Evolutionary conservation across 2,888 invertebrate genomes (phyloP).

Genomic region (Oxycera nigricornis): DNA sequence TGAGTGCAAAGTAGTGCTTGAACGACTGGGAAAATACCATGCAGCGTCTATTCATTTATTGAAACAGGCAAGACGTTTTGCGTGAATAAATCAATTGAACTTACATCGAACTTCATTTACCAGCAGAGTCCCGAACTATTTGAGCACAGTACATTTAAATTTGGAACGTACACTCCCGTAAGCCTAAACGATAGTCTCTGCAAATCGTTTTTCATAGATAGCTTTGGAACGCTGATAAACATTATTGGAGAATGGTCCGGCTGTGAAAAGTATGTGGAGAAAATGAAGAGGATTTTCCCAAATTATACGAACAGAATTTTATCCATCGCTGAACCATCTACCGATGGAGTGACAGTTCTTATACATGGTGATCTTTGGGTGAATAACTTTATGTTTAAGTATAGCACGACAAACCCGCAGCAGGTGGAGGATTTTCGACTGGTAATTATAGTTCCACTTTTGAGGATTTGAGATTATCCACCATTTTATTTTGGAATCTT

Average conservation of each 20-base stretch:
- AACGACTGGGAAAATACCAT: conserved; percentile 65
- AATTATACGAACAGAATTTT: background rate
- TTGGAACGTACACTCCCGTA: conserved; percentile 1
- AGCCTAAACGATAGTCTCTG: background rate
- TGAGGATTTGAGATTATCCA: background rate
- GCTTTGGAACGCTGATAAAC: conserved; percentile 48
- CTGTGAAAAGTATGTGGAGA: conserved; percentile 55
- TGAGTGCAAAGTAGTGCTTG: conserved; percentile 63
- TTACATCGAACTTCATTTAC: too few relatives aligned
- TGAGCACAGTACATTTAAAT: background rate
- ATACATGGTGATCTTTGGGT: conserved; percentile 61
- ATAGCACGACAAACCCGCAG: conserved; percentile 47
- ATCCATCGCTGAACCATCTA: background rate
- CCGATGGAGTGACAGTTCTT: conserved; percentile 53
- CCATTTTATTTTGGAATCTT: background rate
- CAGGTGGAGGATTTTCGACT: background rate
- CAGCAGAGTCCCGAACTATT: background rate
- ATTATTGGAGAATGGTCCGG: conserved; percentile 55
- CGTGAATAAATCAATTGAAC: too few relatives aligned
- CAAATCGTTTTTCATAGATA: background rate
- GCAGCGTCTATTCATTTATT: conserved; percentile 65
- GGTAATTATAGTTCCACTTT: background rate
- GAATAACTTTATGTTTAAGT: conserved; percentile 61
- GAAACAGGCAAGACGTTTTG: conserved; percentile 65
- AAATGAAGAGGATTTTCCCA: conserved; percentile 49